These are phyloP conservation scores for Campopleginae sp. DNA, from an alignment of 2,888 invertebrate genomes.

Conservation along the genomic window DNA sequence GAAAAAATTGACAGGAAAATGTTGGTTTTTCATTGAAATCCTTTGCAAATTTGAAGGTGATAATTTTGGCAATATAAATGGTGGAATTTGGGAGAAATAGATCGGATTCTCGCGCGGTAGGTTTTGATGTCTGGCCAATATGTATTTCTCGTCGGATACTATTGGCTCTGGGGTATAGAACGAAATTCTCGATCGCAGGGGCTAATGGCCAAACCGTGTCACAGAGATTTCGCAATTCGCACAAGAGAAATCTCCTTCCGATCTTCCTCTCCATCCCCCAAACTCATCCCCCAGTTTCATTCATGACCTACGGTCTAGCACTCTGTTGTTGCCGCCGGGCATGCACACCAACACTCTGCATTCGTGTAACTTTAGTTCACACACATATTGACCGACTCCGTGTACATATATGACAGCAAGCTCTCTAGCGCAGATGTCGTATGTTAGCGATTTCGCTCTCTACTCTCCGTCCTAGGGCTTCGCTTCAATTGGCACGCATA, in stretches of 20 bases:
- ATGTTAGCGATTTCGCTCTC: conserved; percentile 47
- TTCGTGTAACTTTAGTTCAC: conserved; percentile 19
- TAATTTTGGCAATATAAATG: not conserved
- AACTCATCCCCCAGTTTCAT: conserved; percentile 23
- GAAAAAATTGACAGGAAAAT: no score
- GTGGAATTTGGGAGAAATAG: not conserved
- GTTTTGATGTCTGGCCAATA: conserved; percentile 41
- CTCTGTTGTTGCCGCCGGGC: conserved; percentile 29
- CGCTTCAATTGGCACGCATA: conserved; percentile 80
- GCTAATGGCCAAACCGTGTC: conserved; percentile 78
- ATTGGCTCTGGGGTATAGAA: conserved; percentile 55
- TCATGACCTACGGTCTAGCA: conserved; percentile 40
- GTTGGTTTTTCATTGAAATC: no score
- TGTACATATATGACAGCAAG: not conserved
- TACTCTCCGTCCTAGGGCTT: conserved; percentile 17
- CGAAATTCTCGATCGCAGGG: conserved; percentile 63
- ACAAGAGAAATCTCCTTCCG: conserved; percentile 59
- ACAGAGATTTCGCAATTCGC: conserved; percentile 76
- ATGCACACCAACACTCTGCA: not conserved
- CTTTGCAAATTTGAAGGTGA: not conserved
- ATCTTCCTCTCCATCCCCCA: conserved; percentile 2
- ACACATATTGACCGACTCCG: not conserved
- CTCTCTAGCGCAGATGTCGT: conserved; percentile 20
- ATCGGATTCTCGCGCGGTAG: conserved; percentile 7
- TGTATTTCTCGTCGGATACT: conserved; percentile 58